Conservation (phyloP, 2,888 invertebrate species). For the Ditula angustiorana region DNA sequence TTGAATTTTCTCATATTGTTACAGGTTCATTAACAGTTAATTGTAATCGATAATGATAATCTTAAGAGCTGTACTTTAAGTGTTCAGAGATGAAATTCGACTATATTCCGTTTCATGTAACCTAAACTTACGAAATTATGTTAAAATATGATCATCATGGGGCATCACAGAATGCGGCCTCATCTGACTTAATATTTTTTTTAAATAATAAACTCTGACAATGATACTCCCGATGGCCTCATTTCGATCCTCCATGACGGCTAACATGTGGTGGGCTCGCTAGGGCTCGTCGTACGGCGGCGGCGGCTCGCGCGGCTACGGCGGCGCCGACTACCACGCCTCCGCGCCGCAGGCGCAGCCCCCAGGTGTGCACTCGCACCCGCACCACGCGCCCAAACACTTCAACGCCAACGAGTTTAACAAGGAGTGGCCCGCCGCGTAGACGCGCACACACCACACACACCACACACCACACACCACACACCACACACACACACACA, state of each 20-base stretch:
- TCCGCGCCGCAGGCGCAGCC: constrained; percentile 68
- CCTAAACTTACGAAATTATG: constrained; percentile 65
- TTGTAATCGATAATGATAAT: constrained; percentile 77
- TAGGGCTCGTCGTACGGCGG: constrained; percentile 84
- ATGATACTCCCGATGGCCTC: constrained; percentile 27
- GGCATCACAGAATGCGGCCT: constrained; percentile 57
- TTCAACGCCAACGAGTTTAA: constrained; percentile 82
- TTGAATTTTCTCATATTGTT: constrained; percentile 84
- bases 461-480: constrained; percentile 38
- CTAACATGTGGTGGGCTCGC: constrained; percentile 47
- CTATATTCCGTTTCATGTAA: constrained; percentile 77
- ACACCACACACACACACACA: constrained; percentile 34
- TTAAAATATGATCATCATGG: constrained; percentile 55
- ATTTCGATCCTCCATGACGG: constrained; percentile 61
- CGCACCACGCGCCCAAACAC: constrained; percentile 86
- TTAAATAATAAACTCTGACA: constrained; percentile 15
- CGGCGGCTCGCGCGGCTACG: constrained; percentile 75
- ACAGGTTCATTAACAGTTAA: constrained; percentile 85
- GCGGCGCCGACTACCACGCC: constrained; percentile 77
- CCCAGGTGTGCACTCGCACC: constrained; percentile 81
- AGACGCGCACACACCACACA: constrained; percentile 47
- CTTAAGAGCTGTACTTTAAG: constrained; percentile 85
- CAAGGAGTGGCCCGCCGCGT: constrained; percentile 86
- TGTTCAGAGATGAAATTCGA: constrained; percentile 82
- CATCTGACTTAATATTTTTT: constrained; percentile 21